phyloP scores from a whole-genome alignment of 2,888 invertebrate species.

The Drosophila sordidapex region DNA sequence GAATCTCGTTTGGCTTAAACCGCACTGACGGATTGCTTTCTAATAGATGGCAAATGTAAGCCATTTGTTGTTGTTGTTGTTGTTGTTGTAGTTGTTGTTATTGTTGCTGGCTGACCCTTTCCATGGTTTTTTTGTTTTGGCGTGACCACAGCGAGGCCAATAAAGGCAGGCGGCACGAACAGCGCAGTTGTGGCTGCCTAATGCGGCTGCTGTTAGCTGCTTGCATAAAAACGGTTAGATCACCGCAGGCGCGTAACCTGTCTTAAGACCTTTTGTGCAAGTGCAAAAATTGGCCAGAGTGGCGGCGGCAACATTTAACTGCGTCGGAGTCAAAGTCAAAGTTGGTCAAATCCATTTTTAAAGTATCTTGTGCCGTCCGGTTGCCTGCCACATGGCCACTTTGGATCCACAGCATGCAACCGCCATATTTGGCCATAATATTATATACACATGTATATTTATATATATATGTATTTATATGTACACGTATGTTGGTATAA shows the following conservation, averaged over 20 bases:
- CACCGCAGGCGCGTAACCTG: constrained; percentile 81
- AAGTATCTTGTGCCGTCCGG: constrained; percentile 68
- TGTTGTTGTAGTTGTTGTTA: constrained; percentile 4
- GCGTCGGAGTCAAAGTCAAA: constrained; percentile 53
- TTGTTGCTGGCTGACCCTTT: constrained; percentile 69
- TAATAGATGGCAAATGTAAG: constrained; percentile 69
- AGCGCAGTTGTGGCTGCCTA: constrained; percentile 20
- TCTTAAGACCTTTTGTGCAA: constrained; percentile 82
- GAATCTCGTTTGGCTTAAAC: constrained; percentile 69
- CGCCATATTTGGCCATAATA: constrained; percentile 77
- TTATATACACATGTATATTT: constrained; percentile 22
- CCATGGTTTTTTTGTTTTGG: constrained; percentile 42
- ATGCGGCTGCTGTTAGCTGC: constrained; percentile 34
- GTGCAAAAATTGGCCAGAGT: constrained; percentile 78
- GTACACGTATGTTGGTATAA: neutral
- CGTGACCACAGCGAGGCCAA: constrained; percentile 68
- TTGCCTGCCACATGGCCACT: constrained; percentile 56
- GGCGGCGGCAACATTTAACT: constrained; percentile 54
- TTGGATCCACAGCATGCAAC: constrained; percentile 74
- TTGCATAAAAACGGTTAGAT: constrained; percentile 76
- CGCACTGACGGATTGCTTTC: constrained; percentile 78
- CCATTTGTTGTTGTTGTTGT: constrained; percentile 7
- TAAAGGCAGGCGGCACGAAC: constrained; percentile 40
- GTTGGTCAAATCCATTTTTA: constrained; percentile 30
- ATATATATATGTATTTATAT: neutral